Percentiles rank a stretch among this genome's conserved stretches.
These are phyloP conservation scores for Pitta sordida DNA, from an alignment of 2,113 vertebrate genomes.

Conservation along the genomic window DNA sequence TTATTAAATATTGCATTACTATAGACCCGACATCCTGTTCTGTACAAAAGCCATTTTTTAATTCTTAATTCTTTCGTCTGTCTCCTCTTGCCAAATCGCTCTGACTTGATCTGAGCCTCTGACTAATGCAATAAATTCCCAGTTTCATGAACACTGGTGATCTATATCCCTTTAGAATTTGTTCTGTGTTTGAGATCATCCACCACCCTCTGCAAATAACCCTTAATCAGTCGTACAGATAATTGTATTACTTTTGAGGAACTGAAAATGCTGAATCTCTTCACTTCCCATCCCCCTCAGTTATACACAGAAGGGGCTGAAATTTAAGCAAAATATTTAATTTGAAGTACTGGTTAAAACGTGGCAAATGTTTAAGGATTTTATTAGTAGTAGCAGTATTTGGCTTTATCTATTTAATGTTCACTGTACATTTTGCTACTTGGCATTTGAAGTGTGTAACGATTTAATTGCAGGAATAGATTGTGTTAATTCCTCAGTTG, in stretches of 20 bases:
- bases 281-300: neutral
- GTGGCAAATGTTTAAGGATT: neutral
- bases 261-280: neutral
- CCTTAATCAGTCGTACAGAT: neutral
- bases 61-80: neutral
- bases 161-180: neutral
- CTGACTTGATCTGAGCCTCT: neutral
- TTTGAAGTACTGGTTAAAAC: neutral
- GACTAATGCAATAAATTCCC: conserved; percentile 35
- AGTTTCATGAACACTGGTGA: neutral
- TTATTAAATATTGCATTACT: neutral
- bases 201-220: neutral
- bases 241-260: neutral
- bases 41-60: neutral
- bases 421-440: neutral
- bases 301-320: neutral
- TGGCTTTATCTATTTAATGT: neutral
- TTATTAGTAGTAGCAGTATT: neutral
- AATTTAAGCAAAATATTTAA: neutral
- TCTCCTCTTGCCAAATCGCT: neutral
- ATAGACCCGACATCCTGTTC: neutral
- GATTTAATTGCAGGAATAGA: neutral
- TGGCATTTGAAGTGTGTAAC: neutral
- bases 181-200: neutral
- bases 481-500: neutral